Evolutionary conservation across 2,797 vertebrate genomes (phyloP).

Genomic region (Parambassis ranga): DNA sequence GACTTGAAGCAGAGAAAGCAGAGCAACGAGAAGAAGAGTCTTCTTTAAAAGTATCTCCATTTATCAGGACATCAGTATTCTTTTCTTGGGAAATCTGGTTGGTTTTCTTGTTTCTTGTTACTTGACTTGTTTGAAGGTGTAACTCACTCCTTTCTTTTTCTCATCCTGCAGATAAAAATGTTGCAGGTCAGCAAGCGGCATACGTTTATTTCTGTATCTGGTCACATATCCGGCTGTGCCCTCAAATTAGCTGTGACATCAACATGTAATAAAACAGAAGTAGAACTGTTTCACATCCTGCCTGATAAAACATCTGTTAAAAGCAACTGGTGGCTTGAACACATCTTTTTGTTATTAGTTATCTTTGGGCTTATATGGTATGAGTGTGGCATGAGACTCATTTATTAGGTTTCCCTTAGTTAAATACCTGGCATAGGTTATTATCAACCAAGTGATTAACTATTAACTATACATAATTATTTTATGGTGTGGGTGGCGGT

Average conservation of each 20-base stretch:
- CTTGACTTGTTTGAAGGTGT: neutral
- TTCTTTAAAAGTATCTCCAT: conserved; percentile 34
- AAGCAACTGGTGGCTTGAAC: too few species aligned
- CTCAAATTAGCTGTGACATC: neutral
- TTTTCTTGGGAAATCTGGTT: neutral
- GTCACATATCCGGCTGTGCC: too few species aligned
- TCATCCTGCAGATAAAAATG: conserved; percentile 22
- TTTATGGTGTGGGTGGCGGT: too few species aligned
- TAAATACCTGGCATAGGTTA: too few species aligned
- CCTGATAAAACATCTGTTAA: too few species aligned
- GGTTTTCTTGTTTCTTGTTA: neutral
- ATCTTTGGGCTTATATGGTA: too few species aligned
- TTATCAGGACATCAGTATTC: neutral
- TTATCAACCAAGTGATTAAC: too few species aligned
- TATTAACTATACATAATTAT: too few species aligned
- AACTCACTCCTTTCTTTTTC: conserved; percentile 4
- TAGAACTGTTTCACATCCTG: neutral
- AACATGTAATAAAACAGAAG: neutral
- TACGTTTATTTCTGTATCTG: neutral
- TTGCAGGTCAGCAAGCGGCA: neutral
- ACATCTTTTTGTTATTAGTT: too few species aligned
- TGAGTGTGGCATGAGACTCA: too few species aligned
- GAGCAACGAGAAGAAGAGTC: neutral
- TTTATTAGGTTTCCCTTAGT: too few species aligned
- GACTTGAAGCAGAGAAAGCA: neutral